phyloP scores from a whole-genome alignment of 2,113 vertebrate genomes.

The Clarias batrachus region DNA sequence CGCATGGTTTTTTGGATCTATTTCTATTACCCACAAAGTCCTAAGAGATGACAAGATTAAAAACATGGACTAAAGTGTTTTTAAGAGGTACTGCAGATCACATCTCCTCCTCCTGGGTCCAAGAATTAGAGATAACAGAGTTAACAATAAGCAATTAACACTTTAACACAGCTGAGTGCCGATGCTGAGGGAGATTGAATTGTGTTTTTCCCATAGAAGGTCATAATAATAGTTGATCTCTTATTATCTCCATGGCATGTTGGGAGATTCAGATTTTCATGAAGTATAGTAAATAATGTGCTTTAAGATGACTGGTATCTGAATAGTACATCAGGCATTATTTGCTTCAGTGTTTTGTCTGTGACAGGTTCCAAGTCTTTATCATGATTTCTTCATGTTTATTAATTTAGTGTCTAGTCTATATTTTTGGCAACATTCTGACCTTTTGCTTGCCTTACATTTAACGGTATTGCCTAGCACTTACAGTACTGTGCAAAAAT shows the following conservation, averaged over 20 bases:
- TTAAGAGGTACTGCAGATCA: constrained; percentile 6
- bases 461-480: not conserved
- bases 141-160: constrained; percentile 38
- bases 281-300: not conserved
- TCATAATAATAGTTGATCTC: not conserved
- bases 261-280: not conserved
- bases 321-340: not conserved
- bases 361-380: not conserved
- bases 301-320: not conserved
- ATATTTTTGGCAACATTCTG: not conserved
- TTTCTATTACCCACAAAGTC: constrained; percentile 54
- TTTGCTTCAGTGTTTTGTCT: not conserved
- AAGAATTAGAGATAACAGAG: constrained; percentile 45
- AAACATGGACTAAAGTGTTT: constrained; percentile 5
- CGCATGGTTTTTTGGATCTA: constrained; percentile 24
- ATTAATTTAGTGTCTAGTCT: not conserved
- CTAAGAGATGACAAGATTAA: constrained; percentile 24
- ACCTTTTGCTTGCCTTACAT: not conserved
- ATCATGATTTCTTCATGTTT: not conserved
- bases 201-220: not conserved
- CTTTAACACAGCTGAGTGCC: constrained; percentile 11
- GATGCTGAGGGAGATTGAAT: constrained; percentile 10
- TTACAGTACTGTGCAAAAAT: not conserved
- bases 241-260: not conserved
- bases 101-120: not conserved